Evolutionary conservation across 2,797 vertebrate genomes (phyloP), one percentile per base, ranked within the genome.

Genomic region (Neosilurus hyrtlii): DNA sequence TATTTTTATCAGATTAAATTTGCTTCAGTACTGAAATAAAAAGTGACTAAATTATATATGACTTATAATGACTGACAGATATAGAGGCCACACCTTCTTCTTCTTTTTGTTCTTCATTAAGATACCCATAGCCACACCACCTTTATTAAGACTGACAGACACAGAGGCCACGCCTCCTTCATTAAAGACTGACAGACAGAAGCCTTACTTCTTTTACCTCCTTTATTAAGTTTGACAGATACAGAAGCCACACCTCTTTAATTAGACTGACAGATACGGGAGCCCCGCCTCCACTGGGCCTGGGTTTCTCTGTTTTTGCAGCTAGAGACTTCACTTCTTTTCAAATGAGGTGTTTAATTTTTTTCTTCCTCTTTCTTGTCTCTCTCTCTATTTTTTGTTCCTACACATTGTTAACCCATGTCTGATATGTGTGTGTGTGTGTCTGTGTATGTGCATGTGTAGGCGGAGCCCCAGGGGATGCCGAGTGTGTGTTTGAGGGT

Each of bases 391-490:
- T 56, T 57, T 24, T 57, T 2, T 54, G 20, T 15, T 56, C 16
- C 26, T 30, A 14, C 35, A 74, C 24, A 35, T 75, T 74, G 5
- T 22, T n/a, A 51, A 66, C 30, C 9, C 9, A 3, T 22, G 51
- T 52, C 16, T 79, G 54, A 52, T 54, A 37, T 24, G 14, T 76
- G 83, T 49, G 76, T 70, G 65, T 35, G 57, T 49, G 26, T 74
- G n/a, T 49, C 14, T 79, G 57, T 81, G 24, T 65, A 49, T 73
- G 24, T 75, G 59, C 74, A 24, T 86, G 75, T 82, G n/a, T 63
- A 88, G 87, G 88, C 59, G 82, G 85, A 43, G 79, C 87, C 24
- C 84, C 86, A 37, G 93, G 94, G 90, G 96, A 96, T 92, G 94
- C 86, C 37, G 89, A 89, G 84, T 84, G 88, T 83, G 83, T 88